Base-by-base conservation (phyloP, 2,797 vertebrate species). In the Sebastes cheni region DNA sequence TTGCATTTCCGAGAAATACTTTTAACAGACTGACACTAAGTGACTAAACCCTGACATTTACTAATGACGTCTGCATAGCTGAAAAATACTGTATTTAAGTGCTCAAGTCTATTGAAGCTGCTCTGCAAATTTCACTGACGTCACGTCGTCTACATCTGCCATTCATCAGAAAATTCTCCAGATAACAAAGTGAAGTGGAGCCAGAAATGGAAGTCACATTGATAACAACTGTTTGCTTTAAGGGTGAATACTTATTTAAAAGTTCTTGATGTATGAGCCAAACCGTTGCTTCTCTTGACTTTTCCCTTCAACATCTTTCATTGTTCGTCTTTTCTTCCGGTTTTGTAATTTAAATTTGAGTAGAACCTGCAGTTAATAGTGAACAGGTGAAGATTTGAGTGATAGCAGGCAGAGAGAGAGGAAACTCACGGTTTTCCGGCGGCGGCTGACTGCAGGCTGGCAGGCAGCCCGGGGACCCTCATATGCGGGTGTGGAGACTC, bases 401-500 rank as follows among this genome's bases (percentile, higher is more conserved):
- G 75, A 78, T 62, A 52, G 56, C n/a, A 34, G 22, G 14, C 0
- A 25, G n/a, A 13, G 39, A 42, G 18, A 34, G 32, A 52, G 73
- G 52, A 76, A 81, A 94, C 96, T 94, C 84, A 96, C 96, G 95
- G 95, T 72, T 97, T 96, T 86, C 96, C 93, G 0, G 95, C 87
- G 29, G 95, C 91, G 9, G 93, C 92, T 34, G 95, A 90, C 62
- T 96, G 97, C 91, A 98, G 92, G 69, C 96, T 93, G 60, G 96
- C 95, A 13, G 96, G 95, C 67, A 97, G 94, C 65, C 96, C 95
- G 0, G 95, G 94, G 75, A 91, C 94, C 46, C 90, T 91, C 89
- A 94, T 96, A 90, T 96, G 65, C 81, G 96, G 92, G 95, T 97
- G 72, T 88, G 94, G 94, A 77, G 95, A 95, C 86, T 95, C 92